Percentiles rank a stretch among this genome's conserved stretches.
Conservation (phyloP, 1,140 invertebrate species). For the Aphelinus certus region DNA sequence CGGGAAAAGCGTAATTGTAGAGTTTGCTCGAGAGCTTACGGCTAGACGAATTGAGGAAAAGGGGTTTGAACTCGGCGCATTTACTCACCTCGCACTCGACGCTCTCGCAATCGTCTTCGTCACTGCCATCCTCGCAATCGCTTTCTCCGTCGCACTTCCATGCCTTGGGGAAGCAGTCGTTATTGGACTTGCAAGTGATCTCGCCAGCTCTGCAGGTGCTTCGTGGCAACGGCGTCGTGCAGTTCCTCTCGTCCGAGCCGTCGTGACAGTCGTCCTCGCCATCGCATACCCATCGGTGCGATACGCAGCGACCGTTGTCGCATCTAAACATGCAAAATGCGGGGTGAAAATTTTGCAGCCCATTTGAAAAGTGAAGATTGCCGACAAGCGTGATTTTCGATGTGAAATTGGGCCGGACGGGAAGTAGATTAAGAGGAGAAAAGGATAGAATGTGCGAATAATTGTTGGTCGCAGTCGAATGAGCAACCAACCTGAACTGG, state of each 20-base stretch:
- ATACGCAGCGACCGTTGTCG: constrained; percentile 71
- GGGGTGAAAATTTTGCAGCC: too few relatives aligned
- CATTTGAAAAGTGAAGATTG: too few relatives aligned
- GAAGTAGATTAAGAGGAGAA: too few relatives aligned
- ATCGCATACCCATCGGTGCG: constrained; percentile 73
- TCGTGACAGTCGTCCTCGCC: constrained; percentile 72
- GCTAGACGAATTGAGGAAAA: neutral
- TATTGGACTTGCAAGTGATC: constrained; percentile 64
- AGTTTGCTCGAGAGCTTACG: neutral
- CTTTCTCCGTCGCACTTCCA: constrained; percentile 73
- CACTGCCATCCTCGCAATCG: constrained; percentile 56
- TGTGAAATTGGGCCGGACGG: too few relatives aligned
- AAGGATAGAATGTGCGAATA: too few relatives aligned
- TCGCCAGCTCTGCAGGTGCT: constrained; percentile 64
- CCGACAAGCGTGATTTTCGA: too few relatives aligned
- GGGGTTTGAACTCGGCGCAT: neutral
- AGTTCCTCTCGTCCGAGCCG: constrained; percentile 74
- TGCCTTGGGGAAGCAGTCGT: constrained; percentile 65
- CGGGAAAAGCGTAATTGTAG: neutral
- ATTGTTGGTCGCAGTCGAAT: too few relatives aligned
- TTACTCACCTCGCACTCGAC: constrained; percentile 64
- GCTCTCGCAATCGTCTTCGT: constrained; percentile 56
- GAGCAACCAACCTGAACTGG: constrained; percentile 62
- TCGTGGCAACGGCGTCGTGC: constrained; percentile 53
- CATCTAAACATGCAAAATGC: constrained; percentile 53